Evolutionary conservation across 2,113 vertebrate species (phyloP).

Genomic region (Nerophis lumbriciformis): DNA sequence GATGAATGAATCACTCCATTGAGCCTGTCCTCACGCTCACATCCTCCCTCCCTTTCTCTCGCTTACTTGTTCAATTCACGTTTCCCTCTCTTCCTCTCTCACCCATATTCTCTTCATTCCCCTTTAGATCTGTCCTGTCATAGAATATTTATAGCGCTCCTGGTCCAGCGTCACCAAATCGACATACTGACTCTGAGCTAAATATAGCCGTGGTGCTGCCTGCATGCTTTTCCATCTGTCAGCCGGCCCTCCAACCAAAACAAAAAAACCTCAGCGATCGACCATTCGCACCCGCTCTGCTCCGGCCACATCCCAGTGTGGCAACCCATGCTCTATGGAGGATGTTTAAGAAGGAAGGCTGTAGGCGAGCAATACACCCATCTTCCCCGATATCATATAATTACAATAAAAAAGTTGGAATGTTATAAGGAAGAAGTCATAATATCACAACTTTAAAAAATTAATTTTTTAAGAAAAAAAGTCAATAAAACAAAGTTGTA

Average conservation of each 20-base stretch:
- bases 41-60: constrained; percentile 41
- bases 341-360: constrained; percentile 34
- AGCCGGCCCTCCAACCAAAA: constrained; percentile 36
- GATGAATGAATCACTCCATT: constrained; percentile 68
- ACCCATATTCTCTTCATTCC: constrained; percentile 38
- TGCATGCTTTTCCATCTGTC: constrained; percentile 67
- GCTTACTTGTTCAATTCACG: constrained; percentile 33
- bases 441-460: no score
- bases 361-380: constrained; percentile 38
- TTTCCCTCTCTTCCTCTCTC: constrained; percentile 18
- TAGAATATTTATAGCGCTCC: constrained; percentile 72
- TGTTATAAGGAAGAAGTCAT: no score
- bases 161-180: constrained; percentile 69
- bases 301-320: constrained; percentile 25
- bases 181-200: constrained; percentile 68
- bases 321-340: constrained; percentile 35
- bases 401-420: no score
- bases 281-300: constrained; percentile 53
- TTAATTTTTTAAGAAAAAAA: no score
- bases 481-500: no score
- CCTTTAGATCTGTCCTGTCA: constrained; percentile 67
- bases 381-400: no score
- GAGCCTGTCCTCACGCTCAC: constrained; percentile 46
- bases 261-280: constrained; percentile 37
- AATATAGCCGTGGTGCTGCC: constrained; percentile 65